Conservation (phyloP, 2,888 invertebrate genomes). For the Noctua janthe region DNA sequence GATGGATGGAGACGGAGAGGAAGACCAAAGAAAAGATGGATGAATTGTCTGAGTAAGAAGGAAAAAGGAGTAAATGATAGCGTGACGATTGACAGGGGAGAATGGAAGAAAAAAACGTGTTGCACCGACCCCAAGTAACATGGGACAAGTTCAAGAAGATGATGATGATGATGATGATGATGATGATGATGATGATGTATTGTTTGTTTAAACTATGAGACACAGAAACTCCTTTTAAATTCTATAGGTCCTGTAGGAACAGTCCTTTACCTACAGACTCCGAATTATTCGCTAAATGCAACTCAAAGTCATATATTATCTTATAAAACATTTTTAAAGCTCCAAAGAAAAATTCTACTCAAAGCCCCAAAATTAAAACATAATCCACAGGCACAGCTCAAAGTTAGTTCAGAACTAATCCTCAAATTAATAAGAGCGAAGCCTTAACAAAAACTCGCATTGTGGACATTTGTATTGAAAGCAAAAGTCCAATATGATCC, state of each 20-base stretch:
- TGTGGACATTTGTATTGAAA: conserved; percentile 45
- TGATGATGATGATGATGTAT: background rate
- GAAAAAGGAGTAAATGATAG: too few species aligned
- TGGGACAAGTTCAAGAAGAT: too few species aligned
- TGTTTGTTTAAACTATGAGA: too few species aligned
- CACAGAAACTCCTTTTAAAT: background rate
- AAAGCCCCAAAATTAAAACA: conserved; percentile 27
- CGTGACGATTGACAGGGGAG: too few species aligned
- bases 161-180: background rate
- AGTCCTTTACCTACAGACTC: background rate
- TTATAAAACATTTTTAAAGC: background rate
- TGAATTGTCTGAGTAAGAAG: too few species aligned
- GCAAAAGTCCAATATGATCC: conserved; percentile 62
- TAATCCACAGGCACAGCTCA: conserved; percentile 6
- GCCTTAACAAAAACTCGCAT: conserved; percentile 22
- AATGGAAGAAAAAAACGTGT: too few species aligned
- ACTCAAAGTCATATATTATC: background rate
- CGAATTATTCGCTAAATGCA: background rate
- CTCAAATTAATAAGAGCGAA: conserved; percentile 20
- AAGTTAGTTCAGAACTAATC: conserved; percentile 28
- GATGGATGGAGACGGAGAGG: too few species aligned
- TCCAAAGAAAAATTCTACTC: background rate
- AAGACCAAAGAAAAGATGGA: too few species aligned
- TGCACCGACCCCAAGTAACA: too few species aligned
- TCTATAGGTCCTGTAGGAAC: background rate